Evolutionary conservation across 2,797 vertebrate genomes (phyloP).

Genomic region (Hydrophis major): DNA sequence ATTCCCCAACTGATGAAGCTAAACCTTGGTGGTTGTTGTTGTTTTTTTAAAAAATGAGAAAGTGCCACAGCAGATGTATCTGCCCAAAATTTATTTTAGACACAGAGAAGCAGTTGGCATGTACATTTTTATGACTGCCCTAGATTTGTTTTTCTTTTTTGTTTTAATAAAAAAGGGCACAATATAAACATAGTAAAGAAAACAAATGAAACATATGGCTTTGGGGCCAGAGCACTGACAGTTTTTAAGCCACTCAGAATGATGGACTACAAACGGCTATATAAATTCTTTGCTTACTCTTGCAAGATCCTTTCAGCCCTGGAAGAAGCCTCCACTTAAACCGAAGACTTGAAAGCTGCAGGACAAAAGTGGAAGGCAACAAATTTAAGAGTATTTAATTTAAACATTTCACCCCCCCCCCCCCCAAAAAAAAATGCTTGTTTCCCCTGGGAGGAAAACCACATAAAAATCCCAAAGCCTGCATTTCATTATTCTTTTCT

Average conservation of each 20-base stretch:
- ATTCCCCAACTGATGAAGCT: background rate
- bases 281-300: background rate
- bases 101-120: background rate
- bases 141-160: background rate
- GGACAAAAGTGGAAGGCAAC: background rate
- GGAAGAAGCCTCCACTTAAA: background rate
- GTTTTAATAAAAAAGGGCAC: background rate
- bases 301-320: background rate
- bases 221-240: background rate
- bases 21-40: background rate
- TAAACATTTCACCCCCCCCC: rapidly evolving
- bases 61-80: no score
- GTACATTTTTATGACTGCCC: background rate
- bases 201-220: background rate
- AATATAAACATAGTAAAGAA: background rate
- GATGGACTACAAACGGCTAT: background rate
- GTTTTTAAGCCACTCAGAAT: background rate
- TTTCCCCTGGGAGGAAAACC: background rate
- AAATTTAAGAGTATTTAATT: background rate
- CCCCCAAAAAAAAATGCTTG: background rate
- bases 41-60: background rate
- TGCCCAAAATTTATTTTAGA: background rate
- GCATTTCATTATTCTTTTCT: background rate
- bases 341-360: background rate
- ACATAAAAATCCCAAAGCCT: background rate